Evolutionary conservation across 1,140 invertebrate species (phyloP), one percentile per base, ranked within the genome.

Genomic region (Nasonia giraulti): DNA sequence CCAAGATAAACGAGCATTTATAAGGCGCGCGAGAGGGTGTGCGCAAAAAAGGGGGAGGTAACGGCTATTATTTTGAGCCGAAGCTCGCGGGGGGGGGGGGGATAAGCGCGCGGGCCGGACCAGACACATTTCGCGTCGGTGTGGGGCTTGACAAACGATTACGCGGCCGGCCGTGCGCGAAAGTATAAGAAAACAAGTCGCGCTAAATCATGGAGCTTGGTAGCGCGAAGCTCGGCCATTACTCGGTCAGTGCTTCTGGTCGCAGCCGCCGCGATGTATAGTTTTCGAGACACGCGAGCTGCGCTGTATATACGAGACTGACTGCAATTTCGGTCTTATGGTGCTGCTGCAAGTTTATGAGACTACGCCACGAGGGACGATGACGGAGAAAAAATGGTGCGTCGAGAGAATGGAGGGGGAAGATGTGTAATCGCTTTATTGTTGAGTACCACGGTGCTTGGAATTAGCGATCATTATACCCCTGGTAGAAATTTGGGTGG

Each of bases 71-170:
- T 89, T 89, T 89, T 86, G 88, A 84, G 83, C 31, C 73, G 14
- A 76, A 71, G 27, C 68, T 44, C 7, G 68, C n/a, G n/a, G n/a
- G n/a, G n/a, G 4, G 71, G 14, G 71, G 71, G 27, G 4, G 77
- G 77, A 68, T 17, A 31, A 40, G 33, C 31, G 33, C 47, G 14
- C 44, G 75, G 2, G 44, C 33, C 20, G 27, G 55, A 62, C 55
- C 55, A 62, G 55, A 62, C 20, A 62, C 55, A 55, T 55, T 44
- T 55, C 12, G 55, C 55, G 55, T 20, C 55, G 17, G 33, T 87
- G 71, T 6, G 75, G 62, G 50, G 76, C 87, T 88, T 89, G 89
- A 89, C 89, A 89, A 89, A 89, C 89, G 89, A 90, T 89, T 88
- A 89, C 88, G 87, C 86, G 85, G 76, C 84, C 78, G 44, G 66